phyloP scores from a whole-genome alignment of 2,113 vertebrate species.

The Ageneiosus marmoratus region DNA sequence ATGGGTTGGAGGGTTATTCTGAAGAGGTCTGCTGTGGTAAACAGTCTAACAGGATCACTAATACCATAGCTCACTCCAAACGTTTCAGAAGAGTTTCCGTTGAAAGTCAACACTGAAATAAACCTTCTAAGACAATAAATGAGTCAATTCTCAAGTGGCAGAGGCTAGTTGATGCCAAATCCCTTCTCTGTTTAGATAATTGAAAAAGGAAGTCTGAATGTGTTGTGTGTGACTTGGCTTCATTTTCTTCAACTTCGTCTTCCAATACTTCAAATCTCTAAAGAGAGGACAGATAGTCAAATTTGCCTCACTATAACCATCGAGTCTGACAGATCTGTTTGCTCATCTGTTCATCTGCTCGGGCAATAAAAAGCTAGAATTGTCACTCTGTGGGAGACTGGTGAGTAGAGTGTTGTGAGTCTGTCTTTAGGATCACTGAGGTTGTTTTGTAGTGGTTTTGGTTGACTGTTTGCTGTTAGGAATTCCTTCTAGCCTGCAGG shows the following conservation, averaged over 20 bases:
- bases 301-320: slow-evolving; percentile 22
- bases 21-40: slow-evolving; percentile 33
- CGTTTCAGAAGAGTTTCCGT: slow-evolving; percentile 19
- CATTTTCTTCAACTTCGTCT: slow-evolving; percentile 18
- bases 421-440: background rate
- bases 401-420: background rate
- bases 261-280: slow-evolving; percentile 35
- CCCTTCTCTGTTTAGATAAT: slow-evolving; percentile 42
- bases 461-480: slow-evolving; percentile 22
- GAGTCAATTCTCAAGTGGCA: slow-evolving; percentile 44
- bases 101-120: slow-evolving; percentile 42
- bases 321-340: slow-evolving; percentile 27
- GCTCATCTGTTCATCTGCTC: slow-evolving; percentile 19
- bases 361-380: slow-evolving; percentile 1
- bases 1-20: slow-evolving; percentile 35
- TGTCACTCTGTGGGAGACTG: background rate
- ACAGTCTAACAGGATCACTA: slow-evolving; percentile 39
- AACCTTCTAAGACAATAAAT: slow-evolving; percentile 42
- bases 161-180: slow-evolving; percentile 42
- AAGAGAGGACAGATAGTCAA: slow-evolving; percentile 19
- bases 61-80: slow-evolving; percentile 22
- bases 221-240: slow-evolving; percentile 41
- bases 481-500: background rate
- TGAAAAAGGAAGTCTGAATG: slow-evolving; percentile 33
- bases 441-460: slow-evolving; percentile 11